Evolutionary conservation across 2,888 invertebrate genomes (phyloP), one percentile per base, ranked within the genome.

Genomic region (Caenorhabditis afra): DNA sequence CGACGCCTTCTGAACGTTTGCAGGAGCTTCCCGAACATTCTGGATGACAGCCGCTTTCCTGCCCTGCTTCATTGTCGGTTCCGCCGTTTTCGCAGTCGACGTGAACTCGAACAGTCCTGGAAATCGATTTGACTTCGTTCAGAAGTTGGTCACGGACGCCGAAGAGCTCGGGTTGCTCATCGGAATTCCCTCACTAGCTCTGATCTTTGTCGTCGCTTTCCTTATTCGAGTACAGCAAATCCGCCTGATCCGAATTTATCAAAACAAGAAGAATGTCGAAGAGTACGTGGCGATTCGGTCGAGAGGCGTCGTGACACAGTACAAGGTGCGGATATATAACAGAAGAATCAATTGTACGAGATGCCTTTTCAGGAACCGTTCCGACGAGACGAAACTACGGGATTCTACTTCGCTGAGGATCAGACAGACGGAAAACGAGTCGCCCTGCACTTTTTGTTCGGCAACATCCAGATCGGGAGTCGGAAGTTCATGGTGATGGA

Each of bases 21-120:
- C 53, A 83, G 83, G 81, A 11, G 83, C 85, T 3, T 80, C 82
- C 29, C 68, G 82, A 53, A 76, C 83, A 29, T 84, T 81, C 64
- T 59, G 66, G 47, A 77, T 84, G 62, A 81, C 79, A 3, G 68
- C 81, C n/a, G 62, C 71, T 10, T 74, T 79, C 22, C 59, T 82
- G n/a, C 85, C 85, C 4, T 50, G 75, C 16, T 78, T 81, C 35
- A 45, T 85, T 22, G 23, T 65, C 3, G 81, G 83, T 16, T 58
- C 75, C 4, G 22, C 53, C 5, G 37, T 81, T 16, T 67, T 82
- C 29, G 29, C 75, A 5, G 61, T 65, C 20, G 85, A 85, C 52
- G 47, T 75, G 18, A 55, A 45, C 14, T 53, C 62, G 23, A 74
- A 84, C 29, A 44, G 52, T 18, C 71, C 61, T 12, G 39, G 52